These are phyloP conservation scores for Carcina quercana DNA, from an alignment of 2,888 invertebrate genomes.

Conservation along the genomic window DNA sequence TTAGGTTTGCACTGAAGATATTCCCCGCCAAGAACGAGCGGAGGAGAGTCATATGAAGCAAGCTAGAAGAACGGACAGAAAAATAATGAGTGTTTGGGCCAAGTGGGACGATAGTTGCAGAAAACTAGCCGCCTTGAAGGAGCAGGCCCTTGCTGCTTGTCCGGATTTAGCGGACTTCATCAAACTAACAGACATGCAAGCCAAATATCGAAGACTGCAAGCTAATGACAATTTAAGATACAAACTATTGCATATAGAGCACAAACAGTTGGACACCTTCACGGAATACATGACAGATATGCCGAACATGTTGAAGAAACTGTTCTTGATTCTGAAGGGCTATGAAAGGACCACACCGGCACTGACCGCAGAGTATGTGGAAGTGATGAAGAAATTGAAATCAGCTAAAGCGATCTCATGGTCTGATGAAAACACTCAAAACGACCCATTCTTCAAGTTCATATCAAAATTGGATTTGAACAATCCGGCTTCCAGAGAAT, in stretches of 20 bases:
- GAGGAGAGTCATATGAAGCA: slow-evolving; percentile 50
- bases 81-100: slow-evolving; percentile 39
- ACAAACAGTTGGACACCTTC: slow-evolving; percentile 67
- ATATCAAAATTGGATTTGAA: slow-evolving; percentile 44
- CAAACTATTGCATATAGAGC: slow-evolving; percentile 50
- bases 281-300: slow-evolving; percentile 66
- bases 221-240: slow-evolving; percentile 52
- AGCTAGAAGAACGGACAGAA: slow-evolving; percentile 38
- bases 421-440: slow-evolving; percentile 60
- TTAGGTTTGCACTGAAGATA: slow-evolving; percentile 57
- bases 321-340: slow-evolving; percentile 74
- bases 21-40: slow-evolving; percentile 55
- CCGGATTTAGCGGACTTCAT: slow-evolving; percentile 40
- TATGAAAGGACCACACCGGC: slow-evolving; percentile 73
- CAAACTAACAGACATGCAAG: slow-evolving; percentile 35
- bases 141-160: slow-evolving; percentile 37
- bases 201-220: slow-evolving; percentile 46
- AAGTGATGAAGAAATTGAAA: slow-evolving; percentile 74
- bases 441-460: slow-evolving; percentile 44
- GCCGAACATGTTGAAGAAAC: slow-evolving; percentile 70
- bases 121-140: slow-evolving; percentile 30
- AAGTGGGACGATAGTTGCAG: slow-evolving; percentile 45
- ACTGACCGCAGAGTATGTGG: slow-evolving; percentile 72
- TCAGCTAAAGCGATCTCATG: slow-evolving; percentile 76
- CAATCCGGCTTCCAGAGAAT: slow-evolving; percentile 25